A percentile compares a stretch with the other conserved stretches of the same genome.
These are phyloP conservation scores for Lateolabrax maculatus DNA, from an alignment of 2,797 vertebrate species.

Conservation along the genomic window DNA sequence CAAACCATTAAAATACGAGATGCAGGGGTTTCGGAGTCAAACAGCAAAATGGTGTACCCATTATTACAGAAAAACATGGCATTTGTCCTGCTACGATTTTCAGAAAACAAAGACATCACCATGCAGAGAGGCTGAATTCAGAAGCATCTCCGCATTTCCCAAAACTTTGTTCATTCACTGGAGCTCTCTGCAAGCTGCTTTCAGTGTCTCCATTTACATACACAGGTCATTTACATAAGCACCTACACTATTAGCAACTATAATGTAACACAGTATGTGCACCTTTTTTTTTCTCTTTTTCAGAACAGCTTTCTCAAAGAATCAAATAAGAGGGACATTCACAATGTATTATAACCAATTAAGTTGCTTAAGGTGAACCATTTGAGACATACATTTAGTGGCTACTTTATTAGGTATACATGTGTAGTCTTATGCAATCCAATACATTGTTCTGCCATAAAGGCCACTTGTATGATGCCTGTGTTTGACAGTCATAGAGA, in stretches of 20 bases:
- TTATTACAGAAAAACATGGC: background rate
- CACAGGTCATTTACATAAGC: slow-evolving; percentile 27
- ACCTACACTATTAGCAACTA: slow-evolving; percentile 25
- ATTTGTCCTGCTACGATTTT: slow-evolving; percentile 17
- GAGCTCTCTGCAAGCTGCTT: slow-evolving; percentile 21
- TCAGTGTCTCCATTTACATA: slow-evolving; percentile 25
- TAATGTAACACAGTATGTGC: slow-evolving; percentile 19
- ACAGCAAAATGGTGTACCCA: slow-evolving; percentile 3
- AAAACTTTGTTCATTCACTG: slow-evolving; percentile 12
- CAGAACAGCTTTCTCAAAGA: background rate
- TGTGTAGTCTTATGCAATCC: background rate
- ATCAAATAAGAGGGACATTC: background rate
- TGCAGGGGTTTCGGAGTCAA: background rate
- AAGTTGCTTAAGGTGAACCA: background rate
- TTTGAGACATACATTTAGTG: background rate
- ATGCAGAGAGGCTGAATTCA: slow-evolving; percentile 8
- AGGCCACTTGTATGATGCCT: background rate
- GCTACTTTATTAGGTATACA: background rate
- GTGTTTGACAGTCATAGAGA: background rate
- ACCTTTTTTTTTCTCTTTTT: background rate
- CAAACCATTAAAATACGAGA: slow-evolving; percentile 1
- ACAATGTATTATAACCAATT: background rate
- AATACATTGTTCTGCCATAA: background rate
- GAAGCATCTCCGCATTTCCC: slow-evolving; percentile 7
- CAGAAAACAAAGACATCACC: slow-evolving; percentile 6